Conservation (phyloP, 2,797 vertebrate genomes). For the Eupleurogrammus muticus region DNA sequence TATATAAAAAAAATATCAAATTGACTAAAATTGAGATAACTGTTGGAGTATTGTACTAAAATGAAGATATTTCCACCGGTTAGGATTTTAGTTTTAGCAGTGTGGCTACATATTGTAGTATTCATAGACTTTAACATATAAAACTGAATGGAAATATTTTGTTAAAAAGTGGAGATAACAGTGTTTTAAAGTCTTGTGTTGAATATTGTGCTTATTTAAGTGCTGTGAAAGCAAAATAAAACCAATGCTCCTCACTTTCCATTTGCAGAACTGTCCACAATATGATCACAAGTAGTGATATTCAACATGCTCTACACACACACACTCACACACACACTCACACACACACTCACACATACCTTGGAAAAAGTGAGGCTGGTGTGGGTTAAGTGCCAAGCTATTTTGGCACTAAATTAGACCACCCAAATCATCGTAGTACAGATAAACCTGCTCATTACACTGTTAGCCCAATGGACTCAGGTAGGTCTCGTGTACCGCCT, state of each 20-base stretch:
- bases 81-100: too few species aligned
- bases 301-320: slow-evolving; percentile 3
- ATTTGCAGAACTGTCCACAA: not conserved
- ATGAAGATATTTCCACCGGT: too few species aligned
- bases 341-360: slow-evolving; percentile 12
- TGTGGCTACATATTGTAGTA: not conserved
- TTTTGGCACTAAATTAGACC: slow-evolving; percentile 30
- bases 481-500: slow-evolving; percentile 5
- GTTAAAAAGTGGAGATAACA: not conserved
- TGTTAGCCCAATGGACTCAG: not conserved
- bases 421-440: slow-evolving; percentile 19
- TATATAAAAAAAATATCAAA: too few species aligned
- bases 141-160: too few species aligned
- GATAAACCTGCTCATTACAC: slow-evolving; percentile 35
- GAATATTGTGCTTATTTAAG: not conserved
- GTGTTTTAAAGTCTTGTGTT: slow-evolving; percentile 2
- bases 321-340: slow-evolving; percentile 9
- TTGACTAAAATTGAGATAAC: too few species aligned
- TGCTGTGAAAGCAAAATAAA: slow-evolving; percentile 1
- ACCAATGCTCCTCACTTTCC: slow-evolving; percentile 1
- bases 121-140: not conserved
- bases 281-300: slow-evolving; percentile 15
- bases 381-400: slow-evolving; percentile 23
- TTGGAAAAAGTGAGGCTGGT: slow-evolving; percentile 37
- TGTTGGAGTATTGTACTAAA: too few species aligned